Evolutionary conservation across 2,888 invertebrate species (phyloP).

Genomic region (Arctia plantaginis): DNA sequence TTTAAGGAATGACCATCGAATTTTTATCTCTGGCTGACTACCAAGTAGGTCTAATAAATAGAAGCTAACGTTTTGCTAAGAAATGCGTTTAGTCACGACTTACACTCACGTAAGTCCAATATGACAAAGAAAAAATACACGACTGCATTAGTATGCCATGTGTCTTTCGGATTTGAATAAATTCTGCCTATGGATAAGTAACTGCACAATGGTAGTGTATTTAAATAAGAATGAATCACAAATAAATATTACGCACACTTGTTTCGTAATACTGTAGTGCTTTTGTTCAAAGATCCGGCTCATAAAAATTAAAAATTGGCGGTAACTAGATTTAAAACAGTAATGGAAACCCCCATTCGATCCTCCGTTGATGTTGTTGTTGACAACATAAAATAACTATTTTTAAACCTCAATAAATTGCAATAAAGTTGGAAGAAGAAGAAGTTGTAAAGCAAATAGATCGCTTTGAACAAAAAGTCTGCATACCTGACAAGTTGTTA

Average conservation of each 20-base stretch:
- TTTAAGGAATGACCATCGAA: no score
- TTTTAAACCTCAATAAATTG: no score
- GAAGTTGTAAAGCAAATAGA: background rate
- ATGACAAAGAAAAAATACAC: slow-evolving; percentile 12
- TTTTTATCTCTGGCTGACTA: background rate
- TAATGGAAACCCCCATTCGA: background rate
- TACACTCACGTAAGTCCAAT: background rate
- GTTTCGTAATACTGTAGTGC: slow-evolving; percentile 4
- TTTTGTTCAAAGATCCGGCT: background rate
- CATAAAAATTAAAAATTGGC: no score
- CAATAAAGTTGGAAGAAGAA: background rate
- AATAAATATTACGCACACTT: background rate
- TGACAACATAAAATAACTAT: no score
- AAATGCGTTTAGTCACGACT: background rate
- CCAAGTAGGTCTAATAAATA: background rate
- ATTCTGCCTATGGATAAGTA: slow-evolving; percentile 2
- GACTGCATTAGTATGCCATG: slow-evolving; percentile 6
- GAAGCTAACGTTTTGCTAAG: background rate
- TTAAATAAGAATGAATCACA: slow-evolving; percentile 15
- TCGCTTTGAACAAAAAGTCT: background rate
- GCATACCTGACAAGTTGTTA: background rate
- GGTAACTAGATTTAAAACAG: background rate
- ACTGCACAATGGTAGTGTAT: slow-evolving; percentile 3
- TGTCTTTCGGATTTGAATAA: slow-evolving; percentile 13
- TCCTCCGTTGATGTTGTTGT: no score